These are phyloP conservation scores for Sarcophaga caerulescens DNA, from an alignment of 2,888 invertebrate genomes.

Conservation along the genomic window DNA sequence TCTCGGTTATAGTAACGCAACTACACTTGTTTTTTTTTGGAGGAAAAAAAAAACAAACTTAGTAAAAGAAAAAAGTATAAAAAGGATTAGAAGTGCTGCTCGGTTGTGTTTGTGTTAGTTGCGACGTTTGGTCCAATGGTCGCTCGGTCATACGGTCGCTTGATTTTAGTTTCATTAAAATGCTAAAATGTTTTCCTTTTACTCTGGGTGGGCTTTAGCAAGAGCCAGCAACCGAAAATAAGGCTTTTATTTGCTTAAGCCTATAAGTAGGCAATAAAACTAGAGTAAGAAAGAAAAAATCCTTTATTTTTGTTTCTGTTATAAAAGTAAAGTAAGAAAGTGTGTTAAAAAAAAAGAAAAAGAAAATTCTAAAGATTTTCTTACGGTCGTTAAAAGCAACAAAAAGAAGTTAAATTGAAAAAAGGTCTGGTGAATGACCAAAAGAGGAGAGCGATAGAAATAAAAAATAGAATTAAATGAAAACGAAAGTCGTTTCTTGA, in stretches of 20 bases:
- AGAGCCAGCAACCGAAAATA: constrained; percentile 18
- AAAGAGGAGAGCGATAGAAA: not conserved
- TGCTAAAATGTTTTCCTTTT: constrained; percentile 41
- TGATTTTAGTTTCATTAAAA: constrained; percentile 48
- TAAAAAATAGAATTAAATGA: constrained; percentile 28
- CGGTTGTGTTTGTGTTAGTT: constrained; percentile 5
- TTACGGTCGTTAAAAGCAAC: constrained; percentile 48
- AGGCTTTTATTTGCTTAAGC: constrained; percentile 53
- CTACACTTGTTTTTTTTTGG: not conserved
- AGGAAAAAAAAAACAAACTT: not conserved
- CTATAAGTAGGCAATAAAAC: constrained; percentile 59
- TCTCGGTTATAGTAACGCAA: constrained; percentile 46
- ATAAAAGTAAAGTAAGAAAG: constrained; percentile 40
- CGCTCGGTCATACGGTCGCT: constrained; percentile 35
- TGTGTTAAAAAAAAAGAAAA: constrained; percentile 21
- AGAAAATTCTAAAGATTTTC: constrained; percentile 17
- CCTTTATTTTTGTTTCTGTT: constrained; percentile 14
- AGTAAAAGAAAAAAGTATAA: constrained; percentile 28
- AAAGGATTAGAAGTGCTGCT: constrained; percentile 29
- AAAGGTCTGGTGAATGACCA: constrained; percentile 48
- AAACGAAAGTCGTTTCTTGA: constrained; percentile 38
- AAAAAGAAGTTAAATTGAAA: constrained; percentile 48
- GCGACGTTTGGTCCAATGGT: not conserved
- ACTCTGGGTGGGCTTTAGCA: not conserved
- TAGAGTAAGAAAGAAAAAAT: constrained; percentile 25